Base-by-base conservation (phyloP, 2,888 invertebrate genomes). In the Tachina lurida region DNA sequence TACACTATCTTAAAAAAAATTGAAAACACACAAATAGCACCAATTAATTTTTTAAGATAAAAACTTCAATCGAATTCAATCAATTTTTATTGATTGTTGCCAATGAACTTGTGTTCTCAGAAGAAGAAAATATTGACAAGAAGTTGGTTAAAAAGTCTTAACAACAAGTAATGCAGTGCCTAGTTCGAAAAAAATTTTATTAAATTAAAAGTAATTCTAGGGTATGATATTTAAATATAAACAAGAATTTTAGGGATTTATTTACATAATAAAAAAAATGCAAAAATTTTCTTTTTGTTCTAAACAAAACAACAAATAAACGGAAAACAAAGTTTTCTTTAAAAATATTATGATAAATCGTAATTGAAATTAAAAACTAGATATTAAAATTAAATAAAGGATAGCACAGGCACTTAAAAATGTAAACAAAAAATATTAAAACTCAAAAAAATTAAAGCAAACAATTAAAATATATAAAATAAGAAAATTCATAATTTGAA, bases 321-420 rank as follows among this genome's bases (percentile, higher is more conserved):
- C 2, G 43, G 81, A 87, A 87, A 84, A 84, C 84, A 76, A 86
- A 86, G 83, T 86, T 86, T 86, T 87, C 81, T 65, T 31, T 19
- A 62, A 75, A 68, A 75, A 68, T 10, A n/a, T n/a, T 43, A 67
- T 47, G 15, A 31, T n/a, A n/a, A 31, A 47, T 49, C 31, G 10
- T n/a, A 15, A 67, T 15, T 47, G 13, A 68, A 10, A 62, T 47
- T 70, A 43, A 70, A 54, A 54, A n/a, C 47, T 39, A 58, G 45
- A 39, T 19, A 45, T 10, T 47, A 45, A 22, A 77, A 78, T 54
- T 39, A 60, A 54, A 10, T 17, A 41, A 77, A 78, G 70, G 62
- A 47, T n/a, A 80, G 80, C 80, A 71, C 82, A 65, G 87, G 87
- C 85, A 87, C 87, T 85, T 73, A 52, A 85, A 56, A 17, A 68